Evolutionary conservation across 2,797 vertebrate genomes (phyloP), one percentile per base, ranked within the genome.

Genomic region (Poeciliopsis presidionis): DNA sequence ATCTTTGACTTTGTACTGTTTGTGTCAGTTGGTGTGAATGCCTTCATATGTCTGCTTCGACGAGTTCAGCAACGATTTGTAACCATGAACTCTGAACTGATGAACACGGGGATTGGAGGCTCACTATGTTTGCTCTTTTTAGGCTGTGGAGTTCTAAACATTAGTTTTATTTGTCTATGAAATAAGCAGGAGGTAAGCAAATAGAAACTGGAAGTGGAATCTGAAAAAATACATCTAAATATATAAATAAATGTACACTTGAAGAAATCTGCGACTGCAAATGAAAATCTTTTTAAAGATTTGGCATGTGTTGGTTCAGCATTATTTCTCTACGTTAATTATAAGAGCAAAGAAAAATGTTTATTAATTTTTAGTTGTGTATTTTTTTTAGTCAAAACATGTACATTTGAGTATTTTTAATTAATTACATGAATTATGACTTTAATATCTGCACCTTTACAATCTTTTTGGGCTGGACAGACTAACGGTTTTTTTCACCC

Each of bases 1-100:
- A 33, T 61, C 11, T 33, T 2, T 76, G 61, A 74, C 2, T 80
- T 43, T 80, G 47, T 57, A 14, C 49, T 73, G 39, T 73, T n/a
- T 63, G 51, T 72, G 69, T n/a, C 25, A 83, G 75, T 75, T 71
- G 75, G 75, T 75, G 76, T 77, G 70, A 80, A 78, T 82, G 78
- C 80, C 72, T 41, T 79, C 36, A 67, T 25, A 39, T 33, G 14
- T 28, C 61, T 57, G 45, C 13, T 39, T 73, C 53, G 49, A 28
- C 39, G 18, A 5, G 28, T 67, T 74, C 12, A 30, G 51, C 12
- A 57, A 69, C 33, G 28, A 22, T 12, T 69, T 69, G 69, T 18
- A 74, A 69, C 61, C 49, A 5, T 70, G 47, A 74, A 67, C 61
- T 43, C 47, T 72, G 41, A 78, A 30, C 57, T 47, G 70, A 72